Conservation (phyloP, 1,140 invertebrate species). For the Apis florea region DNA sequence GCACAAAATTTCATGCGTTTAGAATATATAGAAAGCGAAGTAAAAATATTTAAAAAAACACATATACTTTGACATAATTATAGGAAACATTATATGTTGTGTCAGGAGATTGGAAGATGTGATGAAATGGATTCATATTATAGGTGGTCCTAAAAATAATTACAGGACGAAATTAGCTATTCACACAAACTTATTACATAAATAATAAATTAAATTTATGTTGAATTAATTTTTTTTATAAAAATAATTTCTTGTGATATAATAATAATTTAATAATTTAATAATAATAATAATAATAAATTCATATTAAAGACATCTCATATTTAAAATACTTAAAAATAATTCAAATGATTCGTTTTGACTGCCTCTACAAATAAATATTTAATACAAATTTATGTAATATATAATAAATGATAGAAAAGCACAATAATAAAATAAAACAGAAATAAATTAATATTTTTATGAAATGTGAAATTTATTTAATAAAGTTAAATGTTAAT, state of each 20-base stretch:
- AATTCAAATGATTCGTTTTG: not conserved
- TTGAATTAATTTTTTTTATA: not conserved
- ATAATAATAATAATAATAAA: too few species aligned
- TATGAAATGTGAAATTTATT: not conserved
- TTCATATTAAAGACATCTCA: not conserved
- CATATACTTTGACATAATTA: conserved; percentile 15
- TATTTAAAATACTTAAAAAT: not conserved
- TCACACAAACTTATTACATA: not conserved
- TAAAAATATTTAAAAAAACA: conserved; percentile 29
- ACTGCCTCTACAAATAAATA: conserved; percentile 18
- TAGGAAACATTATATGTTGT: conserved; percentile 29
- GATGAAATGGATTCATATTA: conserved; percentile 59
- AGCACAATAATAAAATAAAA: not conserved
- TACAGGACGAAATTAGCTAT: conserved; percentile 45
- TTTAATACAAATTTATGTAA: not conserved
- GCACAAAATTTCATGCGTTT: conserved; percentile 5
- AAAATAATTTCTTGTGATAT: not conserved
- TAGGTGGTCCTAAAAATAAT: conserved; percentile 67
- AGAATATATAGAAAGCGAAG: conserved; percentile 25
- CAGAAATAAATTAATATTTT: not conserved
- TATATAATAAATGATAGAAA: not conserved
- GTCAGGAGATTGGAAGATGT: conserved; percentile 45
- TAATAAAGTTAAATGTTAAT: not conserved
- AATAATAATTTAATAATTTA: too few species aligned
- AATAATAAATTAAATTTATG: not conserved